Conservation (phyloP, 2,888 invertebrate species). For the Druceiella hillmani region DNA sequence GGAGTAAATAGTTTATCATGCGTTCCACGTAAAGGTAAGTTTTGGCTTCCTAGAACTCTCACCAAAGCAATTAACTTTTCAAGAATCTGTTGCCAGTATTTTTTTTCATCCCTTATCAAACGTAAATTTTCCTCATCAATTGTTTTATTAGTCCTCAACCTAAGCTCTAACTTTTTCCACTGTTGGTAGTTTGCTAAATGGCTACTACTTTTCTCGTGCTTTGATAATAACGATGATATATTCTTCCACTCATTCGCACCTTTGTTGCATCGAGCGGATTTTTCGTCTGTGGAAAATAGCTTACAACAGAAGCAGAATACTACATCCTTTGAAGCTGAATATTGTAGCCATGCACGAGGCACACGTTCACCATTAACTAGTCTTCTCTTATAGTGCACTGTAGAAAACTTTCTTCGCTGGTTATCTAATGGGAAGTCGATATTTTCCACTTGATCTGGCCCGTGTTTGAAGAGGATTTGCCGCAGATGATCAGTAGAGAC, state of each 20-base stretch:
- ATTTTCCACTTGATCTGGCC: conserved; percentile 13
- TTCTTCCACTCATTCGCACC: conserved; percentile 19
- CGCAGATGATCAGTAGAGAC: conserved; percentile 13
- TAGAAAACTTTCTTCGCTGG: conserved; percentile 16
- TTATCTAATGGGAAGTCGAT: conserved; percentile 15
- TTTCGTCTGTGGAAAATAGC: conserved; percentile 14
- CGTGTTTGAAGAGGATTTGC: conserved; percentile 11
- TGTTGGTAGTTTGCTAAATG: conserved; percentile 13
- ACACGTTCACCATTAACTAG: conserved; percentile 14
- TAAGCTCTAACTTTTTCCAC: conserved; percentile 17
- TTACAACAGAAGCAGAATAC: conserved; percentile 19
- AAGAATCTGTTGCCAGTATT: conserved; percentile 13
- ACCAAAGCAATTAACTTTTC: conserved; percentile 14
- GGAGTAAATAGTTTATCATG: conserved; percentile 8
- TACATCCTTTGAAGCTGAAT: conserved; percentile 14
- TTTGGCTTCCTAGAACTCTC: conserved; percentile 9
- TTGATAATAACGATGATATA: conserved; percentile 12
- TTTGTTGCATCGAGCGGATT: conserved; percentile 11
- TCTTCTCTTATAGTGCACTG: conserved; percentile 14
- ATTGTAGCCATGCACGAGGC: conserved; percentile 15
- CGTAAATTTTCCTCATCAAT: conserved; percentile 14
- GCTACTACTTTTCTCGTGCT: conserved; percentile 14
- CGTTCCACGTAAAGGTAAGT: conserved; percentile 13
- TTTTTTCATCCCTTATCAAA: conserved; percentile 10
- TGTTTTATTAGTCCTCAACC: conserved; percentile 14